Base-by-base conservation (phyloP, 2,113 vertebrate genomes). In the Casuarius casuarius region DNA sequence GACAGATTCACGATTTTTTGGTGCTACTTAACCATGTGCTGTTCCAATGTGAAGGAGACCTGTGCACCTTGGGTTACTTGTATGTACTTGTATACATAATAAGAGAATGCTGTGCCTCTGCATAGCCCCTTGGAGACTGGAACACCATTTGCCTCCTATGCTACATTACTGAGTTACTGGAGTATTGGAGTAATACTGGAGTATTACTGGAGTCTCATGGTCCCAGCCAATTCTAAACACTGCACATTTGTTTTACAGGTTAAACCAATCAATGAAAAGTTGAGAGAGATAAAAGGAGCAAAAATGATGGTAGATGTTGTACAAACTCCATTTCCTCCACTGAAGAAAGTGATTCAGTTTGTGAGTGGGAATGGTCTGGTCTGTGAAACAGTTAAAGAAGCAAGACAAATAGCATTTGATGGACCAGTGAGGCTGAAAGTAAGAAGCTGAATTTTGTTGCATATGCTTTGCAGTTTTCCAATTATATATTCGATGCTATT, bases 291-390 rank as follows among this genome's bases (percentile, higher is more conserved):
- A 71, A 98, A 98, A 70, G 98, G 98, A 63, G 98, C 98, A 95
- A 99, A 99, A 97, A 97, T 99, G 99, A 25, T 99, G 97, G 97
- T 99, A 49, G 99, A 99, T 94, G 98, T 99, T 75, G 96, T 99
- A 52, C 98, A 99, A 89, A 97, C 98, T 3, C 98, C 97, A 1
- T 92, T 96, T 96, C 42, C 82, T 94, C 98, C 98, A 23, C 86
- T 99, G 78, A 99, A 97, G 92, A 99, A 96, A 95, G 99, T 99
- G 42, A 97, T 99, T 95, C 99, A 99, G 96, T 99, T 99, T 95
- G 99, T 99, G n/a, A 99, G 99, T 76, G 99, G 99, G 16, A 99
- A 99, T 70, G 92, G 98, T 7, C 94, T 99, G 56, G 98, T 99
- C 68, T 99, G 99, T 79, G 99, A 99, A 82, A 99, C 98, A 12